A percentile compares a stretch with the other conserved stretches of the same genome.
These are phyloP conservation scores for Sebastes matsubarae DNA, from an alignment of 2,797 vertebrate genomes.

Conservation along the genomic window DNA sequence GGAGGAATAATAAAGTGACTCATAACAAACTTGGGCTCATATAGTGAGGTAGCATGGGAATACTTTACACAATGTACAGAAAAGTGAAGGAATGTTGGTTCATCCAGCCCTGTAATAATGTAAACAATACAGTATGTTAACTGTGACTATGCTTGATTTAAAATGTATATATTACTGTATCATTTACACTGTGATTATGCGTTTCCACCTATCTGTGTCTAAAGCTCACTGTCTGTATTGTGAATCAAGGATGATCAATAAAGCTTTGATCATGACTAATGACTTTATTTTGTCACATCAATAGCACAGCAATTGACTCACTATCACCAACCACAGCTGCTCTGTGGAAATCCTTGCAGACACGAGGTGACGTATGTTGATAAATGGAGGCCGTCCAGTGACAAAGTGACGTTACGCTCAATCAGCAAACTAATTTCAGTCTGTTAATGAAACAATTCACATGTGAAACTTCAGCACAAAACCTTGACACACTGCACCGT, in stretches of 20 bases:
- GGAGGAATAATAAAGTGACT: background rate
- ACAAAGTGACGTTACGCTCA: constrained; percentile 20
- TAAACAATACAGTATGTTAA: background rate
- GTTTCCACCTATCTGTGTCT: background rate
- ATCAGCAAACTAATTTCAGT: constrained; percentile 36
- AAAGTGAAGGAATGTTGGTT: background rate
- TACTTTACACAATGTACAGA: background rate
- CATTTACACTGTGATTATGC: background rate
- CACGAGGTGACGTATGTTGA: constrained; percentile 40
- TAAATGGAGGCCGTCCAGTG: constrained; percentile 17
- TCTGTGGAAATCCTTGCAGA: constrained; percentile 49
- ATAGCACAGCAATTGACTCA: constrained; percentile 67
- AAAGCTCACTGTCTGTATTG: background rate
- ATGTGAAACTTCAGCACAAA: constrained; percentile 39
- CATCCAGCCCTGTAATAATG: background rate
- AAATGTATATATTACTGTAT: background rate
- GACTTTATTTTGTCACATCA: constrained; percentile 77
- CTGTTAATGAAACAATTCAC: constrained; percentile 28
- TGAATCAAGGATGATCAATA: background rate
- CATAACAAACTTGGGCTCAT: background rate
- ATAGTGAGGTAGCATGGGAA: background rate
- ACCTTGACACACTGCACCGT: constrained; percentile 27
- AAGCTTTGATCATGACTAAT: constrained; percentile 43
- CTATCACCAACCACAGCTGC: constrained; percentile 36
- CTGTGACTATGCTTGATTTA: background rate